A percentile compares a stretch with the other conserved stretches of the same genome.
These are phyloP conservation scores for Pterostichus niger DNA, from an alignment of 2,888 invertebrate genomes.

Conservation along the genomic window DNA sequence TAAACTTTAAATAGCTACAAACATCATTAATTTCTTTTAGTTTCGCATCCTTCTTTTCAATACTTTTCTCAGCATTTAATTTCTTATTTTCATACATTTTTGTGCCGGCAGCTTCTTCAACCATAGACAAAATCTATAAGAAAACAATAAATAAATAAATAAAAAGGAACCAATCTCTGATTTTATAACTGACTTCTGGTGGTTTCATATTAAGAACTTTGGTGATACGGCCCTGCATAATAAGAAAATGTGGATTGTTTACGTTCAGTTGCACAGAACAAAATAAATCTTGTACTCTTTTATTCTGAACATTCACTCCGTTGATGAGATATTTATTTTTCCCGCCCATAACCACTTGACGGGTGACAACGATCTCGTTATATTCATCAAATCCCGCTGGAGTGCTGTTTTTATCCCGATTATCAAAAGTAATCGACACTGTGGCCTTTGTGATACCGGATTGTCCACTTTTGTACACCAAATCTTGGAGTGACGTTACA, in stretches of 20 bases:
- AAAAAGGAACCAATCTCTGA: not conserved
- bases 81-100: conserved; percentile 97
- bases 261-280: conserved; percentile 98
- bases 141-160: conserved; percentile 41
- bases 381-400: conserved; percentile 95
- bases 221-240: conserved; percentile 99
- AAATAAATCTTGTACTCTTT: conserved; percentile 95
- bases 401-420: conserved; percentile 87
- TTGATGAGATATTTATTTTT: conserved; percentile 97
- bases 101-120: conserved; percentile 99
- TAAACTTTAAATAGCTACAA: conserved; percentile 71
- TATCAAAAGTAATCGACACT: conserved; percentile 97
- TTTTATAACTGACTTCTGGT: conserved; percentile 84
- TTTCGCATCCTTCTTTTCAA: conserved; percentile 95
- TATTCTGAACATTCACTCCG: conserved; percentile 93
- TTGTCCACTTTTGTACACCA: conserved; percentile 99
- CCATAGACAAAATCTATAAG: conserved; percentile 92
- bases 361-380: conserved; percentile 94
- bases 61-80: conserved; percentile 89
- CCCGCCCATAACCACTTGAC: conserved; percentile 93
- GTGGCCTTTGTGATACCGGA: conserved; percentile 97
- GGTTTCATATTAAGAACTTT: conserved; percentile 99
- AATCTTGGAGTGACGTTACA: conserved; percentile 93
- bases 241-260: conserved; percentile 99
- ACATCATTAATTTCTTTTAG: conserved; percentile 91